phyloP scores from a whole-genome alignment of 2,888 invertebrate genomes.

The Geotrupes spiniger region DNA sequence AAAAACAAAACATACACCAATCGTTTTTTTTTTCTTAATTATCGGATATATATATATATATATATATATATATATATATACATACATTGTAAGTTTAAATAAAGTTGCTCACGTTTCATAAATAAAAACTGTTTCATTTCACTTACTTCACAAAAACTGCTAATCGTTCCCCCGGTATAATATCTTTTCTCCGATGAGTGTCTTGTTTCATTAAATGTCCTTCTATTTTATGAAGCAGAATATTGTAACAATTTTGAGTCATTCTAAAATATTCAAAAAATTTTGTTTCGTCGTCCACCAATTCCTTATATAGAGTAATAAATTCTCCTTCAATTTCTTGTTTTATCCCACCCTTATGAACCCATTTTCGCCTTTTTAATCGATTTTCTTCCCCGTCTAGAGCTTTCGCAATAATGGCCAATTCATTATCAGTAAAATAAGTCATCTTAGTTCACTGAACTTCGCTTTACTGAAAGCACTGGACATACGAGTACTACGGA shows the following conservation, averaged over 20 bases:
- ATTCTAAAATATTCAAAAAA: slow-evolving; percentile 23
- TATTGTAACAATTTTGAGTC: slow-evolving; percentile 16
- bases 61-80: too few relatives aligned
- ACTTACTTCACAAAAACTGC: slow-evolving; percentile 21
- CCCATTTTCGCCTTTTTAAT: slow-evolving; percentile 22
- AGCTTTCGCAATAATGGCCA: slow-evolving; percentile 11
- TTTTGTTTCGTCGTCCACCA: slow-evolving; percentile 14
- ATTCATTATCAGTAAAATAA: too few relatives aligned
- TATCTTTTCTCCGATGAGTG: slow-evolving; percentile 20
- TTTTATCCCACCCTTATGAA: slow-evolving; percentile 21
- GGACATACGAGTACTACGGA: background rate
- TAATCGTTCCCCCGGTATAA: slow-evolving; percentile 16
- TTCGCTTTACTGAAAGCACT: background rate
- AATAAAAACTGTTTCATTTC: too few relatives aligned
- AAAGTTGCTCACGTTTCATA: too few relatives aligned
- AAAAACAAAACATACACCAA: too few relatives aligned
- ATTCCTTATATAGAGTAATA: slow-evolving; percentile 17
- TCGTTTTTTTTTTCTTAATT: background rate
- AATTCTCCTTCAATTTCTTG: slow-evolving; percentile 19
- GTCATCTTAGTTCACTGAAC: background rate
- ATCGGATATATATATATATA: too few relatives aligned
- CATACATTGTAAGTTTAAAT: too few relatives aligned
- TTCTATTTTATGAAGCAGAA: slow-evolving; percentile 13
- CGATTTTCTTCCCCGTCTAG: slow-evolving; percentile 16
- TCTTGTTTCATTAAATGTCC: slow-evolving; percentile 15